Base-by-base conservation (phyloP, 92 coral and sea anemone species). In the Anthopleura xanthogrammica region DNA sequence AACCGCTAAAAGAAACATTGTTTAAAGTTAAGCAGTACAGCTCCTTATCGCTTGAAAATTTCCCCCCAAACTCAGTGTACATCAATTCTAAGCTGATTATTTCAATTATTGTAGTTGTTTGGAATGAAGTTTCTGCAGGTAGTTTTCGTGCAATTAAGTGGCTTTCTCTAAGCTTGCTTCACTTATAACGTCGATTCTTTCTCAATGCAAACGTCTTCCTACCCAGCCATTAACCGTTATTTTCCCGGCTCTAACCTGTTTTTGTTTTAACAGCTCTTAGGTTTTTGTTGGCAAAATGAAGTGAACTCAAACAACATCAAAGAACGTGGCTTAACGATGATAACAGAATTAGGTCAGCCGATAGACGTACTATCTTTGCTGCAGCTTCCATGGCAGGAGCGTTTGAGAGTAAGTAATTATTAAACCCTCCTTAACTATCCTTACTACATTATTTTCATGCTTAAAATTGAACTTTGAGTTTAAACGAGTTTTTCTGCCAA, bases 341-440 rank as follows among this genome's bases (percentile, higher is more conserved):
- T 96, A 14, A 96, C 98, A 17, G 99, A 96, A 75, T 90, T 96
- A 29, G 99, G 99, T 17, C 52, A 86, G 36, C 90, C 90, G 12
- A 41, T 96, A n/a, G 93, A 88, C 17, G 90, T 96, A n/a, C 82
- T 96, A 77, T 65, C 79, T 17, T 75, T 96, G 22, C 22, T 96
- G 22, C 98, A 94, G 66, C 74, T 89, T 75, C 93, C 99, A 29
- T 96, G 99, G 99, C 99, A 94, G 72, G 94, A 96, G 75, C 89
- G 99, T 43, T 88, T 96, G 13, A 84, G 99, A 93, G 99, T 96
- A 77, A 75, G 95, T 80, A 17, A 23, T 29, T 29, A 1, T 29
- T 0, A 14, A 52, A 12, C 2, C 16, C 29, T 5, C 29, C 9
- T 62, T 19, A 19, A 62, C 70, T 62, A 5, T n/a, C 10, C 11